Evolutionary conservation across 2,888 invertebrate genomes (phyloP).

Genomic region (Onchidella celtica): DNA sequence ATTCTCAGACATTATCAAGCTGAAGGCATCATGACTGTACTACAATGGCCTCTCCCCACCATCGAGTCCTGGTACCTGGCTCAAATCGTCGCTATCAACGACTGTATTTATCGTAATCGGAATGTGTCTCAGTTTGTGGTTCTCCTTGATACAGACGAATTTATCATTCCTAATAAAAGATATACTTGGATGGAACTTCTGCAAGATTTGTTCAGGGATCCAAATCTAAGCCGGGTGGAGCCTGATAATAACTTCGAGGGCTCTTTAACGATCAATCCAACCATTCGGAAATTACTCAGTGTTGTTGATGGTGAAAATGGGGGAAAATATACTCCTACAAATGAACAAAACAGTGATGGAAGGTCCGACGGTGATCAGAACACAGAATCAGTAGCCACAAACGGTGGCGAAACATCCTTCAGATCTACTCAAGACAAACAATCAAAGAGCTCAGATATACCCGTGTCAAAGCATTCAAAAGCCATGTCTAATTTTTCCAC

Average conservation of each 20-base stretch:
- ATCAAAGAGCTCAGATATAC: too few relatives aligned
- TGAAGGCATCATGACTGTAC: constrained; percentile 34
- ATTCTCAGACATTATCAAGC: constrained; percentile 33
- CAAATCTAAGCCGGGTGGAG: not conserved
- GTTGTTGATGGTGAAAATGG: not conserved
- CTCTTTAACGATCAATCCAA: too few relatives aligned
- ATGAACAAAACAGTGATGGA: too few relatives aligned
- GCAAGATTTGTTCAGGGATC: not conserved
- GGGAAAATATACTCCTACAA: too few relatives aligned
- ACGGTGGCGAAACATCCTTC: too few relatives aligned
- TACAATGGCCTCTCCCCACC: constrained; percentile 32
- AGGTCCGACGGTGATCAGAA: too few relatives aligned
- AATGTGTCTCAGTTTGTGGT: not conserved
- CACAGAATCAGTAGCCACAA: too few relatives aligned
- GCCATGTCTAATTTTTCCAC: too few relatives aligned
- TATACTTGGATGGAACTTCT: not conserved
- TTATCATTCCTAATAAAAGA: not conserved
- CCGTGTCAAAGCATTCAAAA: too few relatives aligned
- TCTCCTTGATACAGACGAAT: not conserved
- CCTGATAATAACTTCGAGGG: not conserved
- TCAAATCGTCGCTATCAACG: not conserved
- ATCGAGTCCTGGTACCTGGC: not conserved
- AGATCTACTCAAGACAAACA: too few relatives aligned
- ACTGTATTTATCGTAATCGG: not conserved
- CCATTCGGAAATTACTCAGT: not conserved